Evolutionary conservation across 2,888 invertebrate genomes (phyloP), one percentile per base, ranked within the genome.

Genomic region (Dolichopus griseipennis): DNA sequence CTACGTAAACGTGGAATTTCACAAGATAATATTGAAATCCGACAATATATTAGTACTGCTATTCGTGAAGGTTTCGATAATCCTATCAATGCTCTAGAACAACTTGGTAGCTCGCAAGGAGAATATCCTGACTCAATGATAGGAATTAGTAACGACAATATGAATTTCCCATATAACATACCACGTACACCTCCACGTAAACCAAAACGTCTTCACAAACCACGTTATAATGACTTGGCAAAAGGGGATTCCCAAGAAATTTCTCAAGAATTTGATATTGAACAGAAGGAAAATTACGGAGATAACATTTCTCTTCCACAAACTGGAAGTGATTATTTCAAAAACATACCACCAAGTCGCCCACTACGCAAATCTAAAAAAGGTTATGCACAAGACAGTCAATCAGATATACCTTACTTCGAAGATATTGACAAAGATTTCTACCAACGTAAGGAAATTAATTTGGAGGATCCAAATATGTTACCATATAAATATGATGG

Each of bases 1-100:
- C 83, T 93, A 70, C 85, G 92, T 73, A 90, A 90, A 79, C 88
- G 90, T 78, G 92, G 91, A 71, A 88, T 92, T 76, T 91, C 92
- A 72, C 88, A 89, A 76, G 92, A 92, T 80, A 89, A 92, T 82
- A 90, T 92, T 77, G 89, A 90, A 79, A 85, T 91, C 69, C 89
- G 90, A 70, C 86, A 88, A 78, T 91, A 90, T 76, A 84, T 92
- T 68, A 90, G 89, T 75, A 87, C 87, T 67, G 92, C 92, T 81
- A 90, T 93, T 73, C 85, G 90, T 73, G 91, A 92, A 80, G 91
- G 91, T 37, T 89, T 92, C 75, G 85, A 85, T 70, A 87, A 88
- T 9, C 72, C 79, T 41, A 84, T 83, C 68, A 92, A 90, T 77
- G 85, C 87, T 15, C 82, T 90, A 67, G 85, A 87, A 37, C 84